Evolutionary conservation across 2,113 vertebrate species (phyloP).

Genomic region (Carassius auratus): DNA sequence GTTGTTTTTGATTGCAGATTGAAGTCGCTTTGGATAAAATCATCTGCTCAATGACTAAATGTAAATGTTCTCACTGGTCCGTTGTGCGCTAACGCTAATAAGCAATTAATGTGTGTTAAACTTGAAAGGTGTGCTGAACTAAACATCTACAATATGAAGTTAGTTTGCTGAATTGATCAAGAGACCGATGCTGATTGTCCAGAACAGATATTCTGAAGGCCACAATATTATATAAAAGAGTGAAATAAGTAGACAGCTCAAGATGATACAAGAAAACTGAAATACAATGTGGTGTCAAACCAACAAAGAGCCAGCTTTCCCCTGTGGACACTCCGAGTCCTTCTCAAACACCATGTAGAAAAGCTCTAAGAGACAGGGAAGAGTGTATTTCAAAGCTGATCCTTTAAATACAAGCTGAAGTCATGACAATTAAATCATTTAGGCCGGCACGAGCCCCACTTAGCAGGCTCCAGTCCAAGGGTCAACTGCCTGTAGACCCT

Average conservation of each 20-base stretch:
- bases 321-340: background rate
- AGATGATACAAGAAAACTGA: background rate
- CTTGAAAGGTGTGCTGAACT: too few species aligned
- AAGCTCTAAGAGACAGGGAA: slow-evolving; percentile 57
- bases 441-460: slow-evolving; percentile 83
- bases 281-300: background rate
- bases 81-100: too few species aligned
- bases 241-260: background rate
- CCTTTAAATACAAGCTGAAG: slow-evolving; percentile 86
- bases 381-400: slow-evolving; percentile 79
- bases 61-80: background rate
- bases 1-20: too few species aligned
- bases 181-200: background rate
- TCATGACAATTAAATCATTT: slow-evolving; percentile 95
- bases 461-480: slow-evolving; percentile 87
- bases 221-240: too few species aligned
- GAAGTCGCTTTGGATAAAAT: too few species aligned
- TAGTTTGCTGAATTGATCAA: background rate
- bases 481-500: slow-evolving; percentile 98
- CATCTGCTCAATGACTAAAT: too few species aligned
- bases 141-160: background rate
- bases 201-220: background rate
- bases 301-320: background rate
- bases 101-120: too few species aligned
- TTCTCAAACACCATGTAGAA: slow-evolving; percentile 51